Conservation (phyloP, 1,140 invertebrate genomes). For the Euglossa dilemma region DNA sequence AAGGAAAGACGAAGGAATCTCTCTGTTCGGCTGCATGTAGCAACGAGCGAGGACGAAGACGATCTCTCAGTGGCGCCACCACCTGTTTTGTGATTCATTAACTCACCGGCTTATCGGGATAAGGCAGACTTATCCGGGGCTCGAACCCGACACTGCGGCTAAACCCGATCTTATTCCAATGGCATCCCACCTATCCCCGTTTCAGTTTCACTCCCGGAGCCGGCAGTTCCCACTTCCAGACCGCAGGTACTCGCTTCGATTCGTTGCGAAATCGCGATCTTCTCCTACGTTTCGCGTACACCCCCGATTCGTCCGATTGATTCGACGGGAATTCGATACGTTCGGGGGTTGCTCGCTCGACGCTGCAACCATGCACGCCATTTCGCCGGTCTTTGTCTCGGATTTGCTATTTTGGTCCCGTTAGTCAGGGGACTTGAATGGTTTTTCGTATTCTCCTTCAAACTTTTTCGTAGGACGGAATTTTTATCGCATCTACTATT, state of each 20-base stretch:
- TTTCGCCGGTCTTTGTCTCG: too few relatives aligned
- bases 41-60: slow-evolving; percentile 56
- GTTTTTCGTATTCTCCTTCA: too few relatives aligned
- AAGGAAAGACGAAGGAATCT: background rate
- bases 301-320: background rate
- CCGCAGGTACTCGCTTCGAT: slow-evolving; percentile 40
- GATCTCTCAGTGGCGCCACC: slow-evolving; percentile 73
- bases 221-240: slow-evolving; percentile 10
- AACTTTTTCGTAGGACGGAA: too few relatives aligned
- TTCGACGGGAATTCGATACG: background rate
- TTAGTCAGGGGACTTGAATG: too few relatives aligned
- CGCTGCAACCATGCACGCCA: too few relatives aligned
- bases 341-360: background rate
- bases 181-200: slow-evolving; percentile 78
- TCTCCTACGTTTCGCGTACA: slow-evolving; percentile 27
- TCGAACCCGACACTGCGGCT: slow-evolving; percentile 81
- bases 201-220: slow-evolving; percentile 71
- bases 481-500: too few relatives aligned
- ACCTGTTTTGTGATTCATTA: slow-evolving; percentile 84
- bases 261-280: slow-evolving; percentile 47
- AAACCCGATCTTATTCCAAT: slow-evolving; percentile 83
- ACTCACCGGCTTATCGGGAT: slow-evolving; percentile 83
- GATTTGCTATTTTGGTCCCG: too few relatives aligned
- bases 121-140: slow-evolving; percentile 82
- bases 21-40: slow-evolving; percentile 7